Base-by-base conservation (phyloP, 2,888 invertebrate species). In the Noctuana brunneofusca region DNA sequence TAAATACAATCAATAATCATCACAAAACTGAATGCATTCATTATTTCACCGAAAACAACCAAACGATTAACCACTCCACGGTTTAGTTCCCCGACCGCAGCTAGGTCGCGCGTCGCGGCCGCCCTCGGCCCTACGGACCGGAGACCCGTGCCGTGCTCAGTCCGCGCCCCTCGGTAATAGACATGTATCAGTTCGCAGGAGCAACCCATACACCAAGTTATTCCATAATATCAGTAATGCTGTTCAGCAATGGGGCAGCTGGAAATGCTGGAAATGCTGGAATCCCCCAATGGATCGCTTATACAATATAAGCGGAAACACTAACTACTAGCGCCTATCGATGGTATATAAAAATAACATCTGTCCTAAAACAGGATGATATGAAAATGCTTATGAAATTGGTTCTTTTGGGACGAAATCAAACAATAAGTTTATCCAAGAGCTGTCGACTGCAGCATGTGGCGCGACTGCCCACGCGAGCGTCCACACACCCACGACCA, bases 351-450 rank as follows among this genome's bases (percentile, higher is more conserved):
- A 56, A 56, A 46, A 56, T 46, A 56, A 56, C 46, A 32, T 46
- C 20, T 56, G 30, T 56, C 56, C 56, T 32, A 16, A 20, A 18
- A 46, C 30, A 56, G 46, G 46, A 53, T 59, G 59, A 59, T 53
- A 59, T 59, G 59, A 53, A 46, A 32, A 46, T 32, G 59, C 53
- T 43, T 24, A 53, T 53, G 53, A 43, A 16, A 46, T 59, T 53
- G 53, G 43, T 59, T 53, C 53, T 16, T 46, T 46, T n/a, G n/a
- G 20, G 41, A 41, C 50, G n/a, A 43, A 46, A 35, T 27, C 14
- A 11, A 12, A 18, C 1, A 4, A 46, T 46, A 11, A 22, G 1
- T 12, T 43, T 11, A 8, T 46, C 12, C 12, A 11, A 20, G 3
- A 12, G 11, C 12, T 12, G 12, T 46, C 22, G 20, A 22, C 46